Conservation (phyloP, 2,113 vertebrate genomes). For the Excalfactoria chinensis region DNA sequence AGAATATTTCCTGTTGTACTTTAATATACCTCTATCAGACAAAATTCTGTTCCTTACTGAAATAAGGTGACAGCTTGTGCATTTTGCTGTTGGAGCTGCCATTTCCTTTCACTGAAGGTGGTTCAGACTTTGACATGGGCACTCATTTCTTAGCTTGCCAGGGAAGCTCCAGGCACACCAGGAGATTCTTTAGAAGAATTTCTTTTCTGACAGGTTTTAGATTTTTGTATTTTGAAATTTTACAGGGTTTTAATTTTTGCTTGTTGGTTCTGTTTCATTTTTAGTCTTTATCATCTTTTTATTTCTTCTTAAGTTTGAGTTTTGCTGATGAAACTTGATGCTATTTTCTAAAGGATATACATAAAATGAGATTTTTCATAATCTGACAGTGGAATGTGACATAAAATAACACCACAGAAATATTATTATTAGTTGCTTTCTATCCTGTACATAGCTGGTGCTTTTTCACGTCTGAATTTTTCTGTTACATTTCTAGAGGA, state of each 20-base stretch:
- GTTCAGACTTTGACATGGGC: background rate
- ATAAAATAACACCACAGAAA: background rate
- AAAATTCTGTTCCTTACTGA: background rate
- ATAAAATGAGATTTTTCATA: background rate
- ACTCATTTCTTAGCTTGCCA: background rate
- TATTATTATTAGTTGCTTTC: background rate
- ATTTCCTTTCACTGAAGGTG: slow-evolving; percentile 43
- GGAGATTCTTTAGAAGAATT: background rate
- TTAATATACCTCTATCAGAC: background rate
- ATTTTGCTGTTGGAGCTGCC: slow-evolving; percentile 13
- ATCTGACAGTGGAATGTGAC: background rate
- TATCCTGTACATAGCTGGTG: background rate
- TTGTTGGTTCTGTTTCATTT: background rate
- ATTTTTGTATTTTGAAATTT: background rate
- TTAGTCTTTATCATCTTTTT: background rate
- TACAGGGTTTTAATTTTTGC: background rate
- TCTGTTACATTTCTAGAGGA: background rate
- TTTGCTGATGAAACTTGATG: background rate
- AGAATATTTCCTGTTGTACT: background rate
- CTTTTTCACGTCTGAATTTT: background rate
- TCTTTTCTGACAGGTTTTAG: background rate
- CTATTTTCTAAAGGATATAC: background rate
- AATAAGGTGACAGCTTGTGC: background rate
- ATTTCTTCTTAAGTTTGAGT: background rate
- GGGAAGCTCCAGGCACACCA: slow-evolving; percentile 37